A percentile compares a stretch with the other conserved stretches of the same genome.
phyloP scores from a whole-genome alignment of 2,797 vertebrate genomes.

The Threskiornis aethiopicus region DNA sequence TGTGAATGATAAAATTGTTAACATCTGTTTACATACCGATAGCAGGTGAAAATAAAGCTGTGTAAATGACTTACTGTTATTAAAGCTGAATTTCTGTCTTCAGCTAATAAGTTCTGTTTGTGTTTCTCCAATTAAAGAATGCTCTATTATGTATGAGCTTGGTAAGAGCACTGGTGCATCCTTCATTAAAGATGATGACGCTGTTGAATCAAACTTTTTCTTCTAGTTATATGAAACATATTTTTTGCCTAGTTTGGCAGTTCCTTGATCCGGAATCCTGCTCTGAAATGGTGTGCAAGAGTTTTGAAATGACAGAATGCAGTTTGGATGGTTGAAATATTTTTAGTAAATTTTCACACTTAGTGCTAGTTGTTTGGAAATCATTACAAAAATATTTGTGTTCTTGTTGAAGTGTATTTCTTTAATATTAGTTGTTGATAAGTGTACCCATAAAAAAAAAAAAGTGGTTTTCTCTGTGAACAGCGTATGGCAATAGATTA shows the following conservation, averaged over 20 bases:
- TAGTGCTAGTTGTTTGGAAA: not conserved
- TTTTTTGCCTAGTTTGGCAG: not conserved
- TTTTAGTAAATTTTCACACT: not conserved
- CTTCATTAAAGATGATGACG: not conserved
- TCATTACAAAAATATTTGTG: not conserved
- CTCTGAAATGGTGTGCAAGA: not conserved
- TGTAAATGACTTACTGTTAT: conserved; percentile 7
- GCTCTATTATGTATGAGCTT: conserved; percentile 29
- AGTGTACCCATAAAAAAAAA: rapidly evolving
- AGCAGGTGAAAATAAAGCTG: conserved; percentile 49
- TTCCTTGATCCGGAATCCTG: not conserved
- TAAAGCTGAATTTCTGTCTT: conserved; percentile 13
- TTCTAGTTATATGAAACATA: not conserved
- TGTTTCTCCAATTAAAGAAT: not conserved
- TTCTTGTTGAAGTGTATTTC: not conserved
- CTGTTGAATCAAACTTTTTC: not conserved
- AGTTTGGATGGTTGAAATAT: not conserved
- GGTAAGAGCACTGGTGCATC: not conserved
- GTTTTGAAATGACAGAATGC: not conserved
- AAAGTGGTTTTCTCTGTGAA: not conserved
- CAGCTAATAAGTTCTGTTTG: conserved; percentile 15
- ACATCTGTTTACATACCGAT: conserved; percentile 42
- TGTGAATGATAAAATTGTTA: conserved; percentile 31
- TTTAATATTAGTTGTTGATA: not conserved
- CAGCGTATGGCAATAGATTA: not conserved